Percentiles rank a stretch among this genome's conserved stretches.
phyloP scores from a whole-genome alignment of 2,797 vertebrate genomes.

The Channallabes apus region DNA sequence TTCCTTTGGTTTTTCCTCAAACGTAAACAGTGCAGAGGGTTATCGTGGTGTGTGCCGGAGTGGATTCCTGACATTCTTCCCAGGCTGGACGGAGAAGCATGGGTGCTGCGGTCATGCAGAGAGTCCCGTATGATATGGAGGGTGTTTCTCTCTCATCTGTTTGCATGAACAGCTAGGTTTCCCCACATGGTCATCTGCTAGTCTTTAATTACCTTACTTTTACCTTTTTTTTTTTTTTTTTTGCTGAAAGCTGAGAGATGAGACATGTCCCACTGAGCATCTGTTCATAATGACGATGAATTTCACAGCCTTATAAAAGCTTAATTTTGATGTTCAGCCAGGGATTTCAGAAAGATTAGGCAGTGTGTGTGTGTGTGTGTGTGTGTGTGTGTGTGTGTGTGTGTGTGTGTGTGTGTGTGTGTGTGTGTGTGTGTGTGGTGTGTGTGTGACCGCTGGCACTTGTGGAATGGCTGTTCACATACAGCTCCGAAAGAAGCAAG shows the following conservation, averaged over 20 bases:
- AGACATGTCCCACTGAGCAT: conserved; percentile 19
- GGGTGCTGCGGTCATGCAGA: conserved; percentile 47
- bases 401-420: too few relatives aligned
- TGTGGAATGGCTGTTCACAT: conserved; percentile 43
- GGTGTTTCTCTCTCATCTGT: not conserved
- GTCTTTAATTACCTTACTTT: conserved; percentile 3
- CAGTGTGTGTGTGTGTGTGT: conserved; percentile 27
- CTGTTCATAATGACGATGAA: conserved; percentile 7
- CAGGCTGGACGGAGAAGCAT: conserved; percentile 44
- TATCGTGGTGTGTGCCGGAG: conserved; percentile 48
- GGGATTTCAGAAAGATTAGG: conserved; percentile 38
- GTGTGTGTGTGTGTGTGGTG: too few relatives aligned
- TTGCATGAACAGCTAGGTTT: conserved; percentile 5
- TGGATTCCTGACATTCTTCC: conserved; percentile 57
- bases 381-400: too few relatives aligned
- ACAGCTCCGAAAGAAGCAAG: conserved; percentile 6
- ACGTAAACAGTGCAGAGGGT: conserved; percentile 51
- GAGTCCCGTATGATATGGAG: conserved; percentile 36
- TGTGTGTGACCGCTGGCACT: conserved; percentile 51
- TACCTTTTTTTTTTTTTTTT: not conserved
- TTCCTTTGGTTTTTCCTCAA: conserved; percentile 41
- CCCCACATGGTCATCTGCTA: not conserved
- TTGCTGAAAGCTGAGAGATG: conserved; percentile 7
- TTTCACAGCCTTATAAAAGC: conserved; percentile 32
- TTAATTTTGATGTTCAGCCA: conserved; percentile 22